Base-by-base conservation (phyloP, 2,888 invertebrate genomes). In the Pharmacophagus antenor region DNA sequence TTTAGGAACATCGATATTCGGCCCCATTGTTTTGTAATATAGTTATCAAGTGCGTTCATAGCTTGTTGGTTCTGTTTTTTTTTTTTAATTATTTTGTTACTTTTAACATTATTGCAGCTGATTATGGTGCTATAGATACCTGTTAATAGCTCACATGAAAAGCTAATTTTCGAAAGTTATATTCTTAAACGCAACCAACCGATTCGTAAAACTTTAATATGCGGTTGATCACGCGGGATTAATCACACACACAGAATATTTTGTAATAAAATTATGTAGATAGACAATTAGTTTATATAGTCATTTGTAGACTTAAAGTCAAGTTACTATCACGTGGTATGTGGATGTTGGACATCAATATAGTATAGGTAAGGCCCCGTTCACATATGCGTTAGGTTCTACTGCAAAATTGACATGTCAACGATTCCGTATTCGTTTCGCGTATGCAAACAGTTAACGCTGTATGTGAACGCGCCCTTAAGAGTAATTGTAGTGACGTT, bases 121-220 rank as follows among this genome's bases (percentile, higher is more conserved):
- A 88, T 70, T 76, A 81, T 89, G 89, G 89, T 90, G 89, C 89
- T 90, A 89, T 79, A 84, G 73, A 70, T 73, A 73, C 37, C 60
- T 52, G 56, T 74, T 72, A 65, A 73, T 72, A 74, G 70, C 70
- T 70, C 74, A 70, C 71, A 67, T 69, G 64, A 57, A 63, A 69
- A 58, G 42, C 51, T 50, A 56, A n/a, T 52, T 48, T 56, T 51
- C 41, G 61, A 63, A 63, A 27, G 22, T 58, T 62, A 54, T 54
- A 59, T 37, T 37, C 21, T 56, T 25, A 42, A 56, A 46, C 22
- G 27, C 12, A 52, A 23, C 8, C 12, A 52, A 23, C 8, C 46
- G 31, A 25, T 56, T 65, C 68, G 62, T 63, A 65, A 72, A 74
- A 72, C 15, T 31, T 77, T 76, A 79, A 77, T 68, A 62, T 63